Evolutionary conservation across 2,888 invertebrate species (phyloP).

Genomic region (Caenorhabditis virilis): DNA sequence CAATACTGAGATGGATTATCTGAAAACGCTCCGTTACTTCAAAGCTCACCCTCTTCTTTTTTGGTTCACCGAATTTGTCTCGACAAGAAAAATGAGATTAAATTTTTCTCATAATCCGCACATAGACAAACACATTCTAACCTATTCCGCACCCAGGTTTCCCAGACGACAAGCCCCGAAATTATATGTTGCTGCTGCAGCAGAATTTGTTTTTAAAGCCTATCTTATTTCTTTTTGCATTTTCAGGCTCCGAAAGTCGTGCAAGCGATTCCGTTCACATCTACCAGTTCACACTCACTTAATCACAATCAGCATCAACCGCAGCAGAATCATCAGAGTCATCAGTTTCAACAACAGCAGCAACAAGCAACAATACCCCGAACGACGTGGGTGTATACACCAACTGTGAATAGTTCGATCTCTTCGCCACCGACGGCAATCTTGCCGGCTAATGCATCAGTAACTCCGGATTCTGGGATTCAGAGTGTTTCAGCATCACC

Average conservation of each 20-base stretch:
- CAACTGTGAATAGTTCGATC: not conserved
- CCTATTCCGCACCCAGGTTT: not conserved
- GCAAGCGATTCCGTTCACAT: constrained; percentile 6
- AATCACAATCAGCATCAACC: not conserved
- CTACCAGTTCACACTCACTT: not conserved
- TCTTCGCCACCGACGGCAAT: not conserved
- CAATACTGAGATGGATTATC: not conserved
- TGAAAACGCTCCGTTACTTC: not conserved
- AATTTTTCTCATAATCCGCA: not conserved
- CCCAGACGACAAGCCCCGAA: constrained; percentile 1
- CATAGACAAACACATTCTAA: not conserved
- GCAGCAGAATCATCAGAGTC: not conserved
- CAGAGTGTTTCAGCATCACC: constrained; percentile 62
- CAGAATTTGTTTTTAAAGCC: not conserved
- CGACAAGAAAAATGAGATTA: not conserved
- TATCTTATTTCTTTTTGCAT: not conserved
- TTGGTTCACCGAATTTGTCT: not conserved
- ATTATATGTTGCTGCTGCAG: not conserved
- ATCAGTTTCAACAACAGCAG: not conserved
- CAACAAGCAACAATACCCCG: not conserved
- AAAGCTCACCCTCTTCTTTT: no score
- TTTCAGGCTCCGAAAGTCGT: constrained; percentile 7
- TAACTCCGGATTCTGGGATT: constrained; percentile 66
- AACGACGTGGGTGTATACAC: not conserved
- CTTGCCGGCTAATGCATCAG: constrained; percentile 35